Base-by-base conservation (phyloP, 1,140 invertebrate species). In the Zophobas morio region DNA sequence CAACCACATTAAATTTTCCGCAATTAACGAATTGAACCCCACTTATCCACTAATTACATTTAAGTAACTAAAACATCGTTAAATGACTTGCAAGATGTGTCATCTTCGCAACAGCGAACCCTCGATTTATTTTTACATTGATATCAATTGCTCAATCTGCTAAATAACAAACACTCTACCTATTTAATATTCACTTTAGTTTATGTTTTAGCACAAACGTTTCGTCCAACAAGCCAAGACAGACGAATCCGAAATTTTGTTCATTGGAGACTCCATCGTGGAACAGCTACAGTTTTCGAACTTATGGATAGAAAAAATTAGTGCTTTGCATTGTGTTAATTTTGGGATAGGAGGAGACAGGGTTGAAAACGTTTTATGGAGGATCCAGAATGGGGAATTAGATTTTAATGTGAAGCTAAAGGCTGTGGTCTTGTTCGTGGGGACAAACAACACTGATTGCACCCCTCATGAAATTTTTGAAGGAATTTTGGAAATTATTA, bases 341-440 rank as follows among this genome's bases (percentile, higher is more conserved):
- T 93, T 94, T 87, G 92, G 93, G 49, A 92, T 95, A 80, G 90
- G 91, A 36, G 92, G 91, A 37, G 93, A 95, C 84, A 88, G 90
- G 85, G 93, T 92, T 1, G 90, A 94, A 84, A 87, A 95, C 87
- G 89, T 94, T 34, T 84, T 94, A 34, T 95, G 93, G 93, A 86
- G 94, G 79, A 88, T 94, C 37, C 82, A 88, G 78, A 92, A 94
- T 88, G 93, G 93, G 72, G 93, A 93, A 86, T 82, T 94, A 75
- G 91, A 94, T 75, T 85, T 85, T 70, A 85, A 89, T 81, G 86
- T 92, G 71, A 88, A 89, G 83, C 91, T 93, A 1, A 94, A 94
- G 88, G 91, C 91, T 32, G 88, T 94, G 51, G 92, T 95, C 39
- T 77, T 95, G 2, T 86, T 90, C 79, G 90, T 92, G 66, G 93